A percentile compares a stretch with the other conserved stretches of the same genome.
Conservation (phyloP, 2,113 vertebrate genomes). For the Ictidomys tridecemlineatus region DNA sequence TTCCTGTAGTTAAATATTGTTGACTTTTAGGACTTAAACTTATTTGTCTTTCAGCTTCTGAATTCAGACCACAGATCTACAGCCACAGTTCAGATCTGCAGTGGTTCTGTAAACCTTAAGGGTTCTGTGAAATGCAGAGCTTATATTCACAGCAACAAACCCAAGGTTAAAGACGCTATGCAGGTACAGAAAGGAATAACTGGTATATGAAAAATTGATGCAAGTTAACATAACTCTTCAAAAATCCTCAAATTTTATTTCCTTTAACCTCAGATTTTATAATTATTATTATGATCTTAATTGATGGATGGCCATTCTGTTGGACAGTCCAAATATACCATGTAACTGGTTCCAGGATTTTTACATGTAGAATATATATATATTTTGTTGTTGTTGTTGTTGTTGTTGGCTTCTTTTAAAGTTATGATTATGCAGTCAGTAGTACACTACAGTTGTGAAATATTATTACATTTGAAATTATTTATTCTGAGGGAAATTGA, state of each 20-base stretch:
- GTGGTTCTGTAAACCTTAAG: conserved; percentile 90
- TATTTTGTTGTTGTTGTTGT: no score
- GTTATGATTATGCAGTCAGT: background rate
- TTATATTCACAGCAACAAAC: conserved; percentile 93
- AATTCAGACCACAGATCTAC: conserved; percentile 84
- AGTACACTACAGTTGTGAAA: background rate
- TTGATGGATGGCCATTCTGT: background rate
- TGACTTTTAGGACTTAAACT: background rate
- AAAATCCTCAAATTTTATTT: background rate
- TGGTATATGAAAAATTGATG: background rate
- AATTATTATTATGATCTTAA: conserved; percentile 51
- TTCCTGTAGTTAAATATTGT: background rate
- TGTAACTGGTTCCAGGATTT: background rate
- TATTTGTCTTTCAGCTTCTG: conserved; percentile 83
- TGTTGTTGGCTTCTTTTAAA: background rate
- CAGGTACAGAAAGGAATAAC: conserved; percentile 88
- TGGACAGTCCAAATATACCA: background rate
- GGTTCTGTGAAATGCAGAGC: conserved; percentile 93
- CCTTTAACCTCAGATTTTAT: background rate
- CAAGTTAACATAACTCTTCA: background rate
- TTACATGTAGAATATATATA: background rate
- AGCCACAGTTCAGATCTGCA: conserved; percentile 90
- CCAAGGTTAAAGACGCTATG: conserved; percentile 92
- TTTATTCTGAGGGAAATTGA: background rate
- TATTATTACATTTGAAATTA: conserved; percentile 23